Percentiles rank a stretch among this genome's conserved stretches.
phyloP scores from a whole-genome alignment of 2,888 invertebrate genomes.

The Lamproptera curius region DNA sequence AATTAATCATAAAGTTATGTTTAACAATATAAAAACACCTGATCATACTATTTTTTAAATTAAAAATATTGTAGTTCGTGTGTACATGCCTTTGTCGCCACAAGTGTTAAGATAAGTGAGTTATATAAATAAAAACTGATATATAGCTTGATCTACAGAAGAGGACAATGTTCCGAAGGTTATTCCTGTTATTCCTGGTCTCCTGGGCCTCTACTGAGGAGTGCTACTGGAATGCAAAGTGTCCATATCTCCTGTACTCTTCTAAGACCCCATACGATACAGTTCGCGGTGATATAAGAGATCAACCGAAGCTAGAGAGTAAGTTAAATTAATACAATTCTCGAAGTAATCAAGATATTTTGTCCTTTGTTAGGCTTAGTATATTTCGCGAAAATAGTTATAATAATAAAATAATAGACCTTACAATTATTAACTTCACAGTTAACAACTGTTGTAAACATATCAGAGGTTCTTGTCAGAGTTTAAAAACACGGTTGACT shows the following conservation, averaged over 20 bases:
- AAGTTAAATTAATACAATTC: constrained; percentile 32
- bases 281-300: constrained; percentile 57
- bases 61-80: too few species aligned
- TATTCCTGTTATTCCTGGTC: constrained; percentile 12
- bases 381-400: too few species aligned
- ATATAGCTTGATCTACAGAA: background rate
- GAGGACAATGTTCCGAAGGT: constrained; percentile 5
- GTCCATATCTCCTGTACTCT: constrained; percentile 44
- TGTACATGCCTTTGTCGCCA: constrained; percentile 1
- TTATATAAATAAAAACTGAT: constrained; percentile 12
- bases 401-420: too few species aligned
- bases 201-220: constrained; percentile 28
- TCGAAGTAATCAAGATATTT: too few species aligned
- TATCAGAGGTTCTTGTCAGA: too few species aligned
- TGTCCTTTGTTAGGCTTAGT: too few species aligned
- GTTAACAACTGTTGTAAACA: too few species aligned
- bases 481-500: too few species aligned
- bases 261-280: constrained; percentile 60
- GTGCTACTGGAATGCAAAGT: constrained; percentile 56
- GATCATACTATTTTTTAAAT: too few species aligned
- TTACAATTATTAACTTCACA: too few species aligned
- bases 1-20: too few species aligned
- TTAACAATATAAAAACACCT: too few species aligned
- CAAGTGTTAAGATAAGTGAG: constrained; percentile 12
- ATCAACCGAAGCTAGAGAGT: constrained; percentile 44